A percentile compares a stretch with the other conserved stretches of the same genome.
These are phyloP conservation scores for Phalacrocorax aristotelis DNA, from an alignment of 2,113 vertebrate species.

Conservation along the genomic window DNA sequence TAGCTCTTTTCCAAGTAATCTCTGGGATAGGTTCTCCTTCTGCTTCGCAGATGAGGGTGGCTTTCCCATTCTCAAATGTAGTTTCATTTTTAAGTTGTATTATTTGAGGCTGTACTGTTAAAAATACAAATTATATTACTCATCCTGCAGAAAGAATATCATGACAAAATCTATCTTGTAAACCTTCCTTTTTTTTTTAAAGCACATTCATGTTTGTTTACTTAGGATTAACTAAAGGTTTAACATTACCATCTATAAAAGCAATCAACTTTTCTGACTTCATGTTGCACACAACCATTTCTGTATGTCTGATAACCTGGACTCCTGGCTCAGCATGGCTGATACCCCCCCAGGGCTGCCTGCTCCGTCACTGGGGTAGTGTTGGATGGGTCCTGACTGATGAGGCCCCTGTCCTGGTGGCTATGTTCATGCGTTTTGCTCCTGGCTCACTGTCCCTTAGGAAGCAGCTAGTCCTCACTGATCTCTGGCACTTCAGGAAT, in stretches of 20 bases:
- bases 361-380: not conserved
- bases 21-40: conserved; percentile 94
- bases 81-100: conserved; percentile 95
- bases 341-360: not conserved
- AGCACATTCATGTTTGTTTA: not conserved
- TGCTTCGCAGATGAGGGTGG: conserved; percentile 90
- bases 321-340: not conserved
- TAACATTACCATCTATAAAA: not conserved
- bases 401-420: not conserved
- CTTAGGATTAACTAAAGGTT: not conserved
- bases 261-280: not conserved
- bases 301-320: not conserved
- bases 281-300: not conserved
- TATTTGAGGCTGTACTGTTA: conserved; percentile 97
- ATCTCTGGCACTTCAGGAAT: not conserved
- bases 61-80: conserved; percentile 88
- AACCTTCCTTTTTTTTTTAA: not conserved
- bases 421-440: not conserved
- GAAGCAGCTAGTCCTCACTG: not conserved
- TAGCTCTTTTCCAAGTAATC: conserved; percentile 93
- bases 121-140: conserved; percentile 74
- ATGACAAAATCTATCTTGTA: not conserved
- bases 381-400: not conserved
- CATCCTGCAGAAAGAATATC: not conserved
- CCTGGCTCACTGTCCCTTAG: not conserved